These are phyloP conservation scores for Ceratina japonica DNA, from an alignment of 1,140 invertebrate species.

Conservation along the genomic window DNA sequence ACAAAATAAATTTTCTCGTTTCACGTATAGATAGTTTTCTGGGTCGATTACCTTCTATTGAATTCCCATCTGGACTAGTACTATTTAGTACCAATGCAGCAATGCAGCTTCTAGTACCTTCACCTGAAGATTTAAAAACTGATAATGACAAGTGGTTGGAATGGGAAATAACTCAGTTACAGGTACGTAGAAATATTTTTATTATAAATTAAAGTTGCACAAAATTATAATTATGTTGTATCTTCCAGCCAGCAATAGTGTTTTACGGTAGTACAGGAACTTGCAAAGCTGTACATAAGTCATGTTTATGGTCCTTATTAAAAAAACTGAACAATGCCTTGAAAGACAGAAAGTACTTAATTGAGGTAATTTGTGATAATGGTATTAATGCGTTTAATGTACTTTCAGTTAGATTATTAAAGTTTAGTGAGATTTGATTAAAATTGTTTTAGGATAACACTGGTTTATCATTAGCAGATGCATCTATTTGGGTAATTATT, in stretches of 20 bases:
- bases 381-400: background rate
- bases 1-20: conserved; percentile 38
- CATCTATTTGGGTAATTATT: conserved; percentile 83
- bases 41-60: conserved; percentile 79
- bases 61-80: conserved; percentile 74
- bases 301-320: conserved; percentile 71
- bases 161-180: conserved; percentile 86
- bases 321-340: conserved; percentile 69
- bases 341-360: conserved; percentile 75
- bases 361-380: conserved; percentile 65
- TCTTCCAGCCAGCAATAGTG: conserved; percentile 72
- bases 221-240: conserved; percentile 34
- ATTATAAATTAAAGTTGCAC: conserved; percentile 59
- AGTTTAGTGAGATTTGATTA: conserved; percentile 52
- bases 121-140: conserved; percentile 66
- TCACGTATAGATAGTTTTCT: conserved; percentile 59
- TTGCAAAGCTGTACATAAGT: conserved; percentile 67
- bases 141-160: conserved; percentile 85
- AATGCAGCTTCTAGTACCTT: conserved; percentile 79
- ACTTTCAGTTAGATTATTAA: background rate
- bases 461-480: conserved; percentile 81
- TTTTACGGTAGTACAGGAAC: conserved; percentile 67
- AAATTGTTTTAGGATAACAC: conserved; percentile 63
- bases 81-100: conserved; percentile 82
- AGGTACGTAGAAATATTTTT: conserved; percentile 78